Percentiles rank a stretch among this genome's conserved stretches.
Evolutionary conservation across 2,888 invertebrate genomes (phyloP).

Genomic region (Amphipyra tragopoginis): DNA sequence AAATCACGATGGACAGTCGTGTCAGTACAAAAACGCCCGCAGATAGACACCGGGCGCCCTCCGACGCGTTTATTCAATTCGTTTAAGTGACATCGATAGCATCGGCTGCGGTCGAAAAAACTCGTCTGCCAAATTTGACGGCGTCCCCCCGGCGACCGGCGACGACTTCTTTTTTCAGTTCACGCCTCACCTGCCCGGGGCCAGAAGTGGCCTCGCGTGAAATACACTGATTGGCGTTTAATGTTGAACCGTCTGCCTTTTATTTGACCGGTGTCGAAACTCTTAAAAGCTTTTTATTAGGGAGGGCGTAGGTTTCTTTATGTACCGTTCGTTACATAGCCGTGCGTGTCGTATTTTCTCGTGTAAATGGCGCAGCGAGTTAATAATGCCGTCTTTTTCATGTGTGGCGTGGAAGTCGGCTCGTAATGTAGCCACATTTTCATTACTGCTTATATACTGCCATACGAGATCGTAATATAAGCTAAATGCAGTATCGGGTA

Average conservation of each 20-base stretch:
- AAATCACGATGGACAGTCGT: constrained; percentile 60
- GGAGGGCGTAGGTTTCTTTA: constrained; percentile 60
- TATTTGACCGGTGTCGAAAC: constrained; percentile 62
- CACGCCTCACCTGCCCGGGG: constrained; percentile 82
- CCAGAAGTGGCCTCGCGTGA: constrained; percentile 76
- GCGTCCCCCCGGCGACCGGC: constrained; percentile 71
- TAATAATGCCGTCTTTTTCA: constrained; percentile 24
- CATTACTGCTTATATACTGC: constrained; percentile 64
- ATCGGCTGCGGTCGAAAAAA: constrained; percentile 85
- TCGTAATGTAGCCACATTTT: constrained; percentile 55
- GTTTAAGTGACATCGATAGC: constrained; percentile 89
- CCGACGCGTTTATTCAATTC: constrained; percentile 87
- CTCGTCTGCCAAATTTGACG: constrained; percentile 84
- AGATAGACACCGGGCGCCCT: constrained; percentile 74
- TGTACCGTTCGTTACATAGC: constrained; percentile 52
- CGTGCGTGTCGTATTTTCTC: constrained; percentile 44
- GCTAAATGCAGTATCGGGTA: constrained; percentile 88
- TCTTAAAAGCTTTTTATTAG: constrained; percentile 64
- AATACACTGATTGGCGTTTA: constrained; percentile 84
- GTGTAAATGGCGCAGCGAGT: constrained; percentile 20
- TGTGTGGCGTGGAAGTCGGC: constrained; percentile 22
- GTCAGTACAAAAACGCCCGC: constrained; percentile 63
- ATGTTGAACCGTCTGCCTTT: constrained; percentile 74
- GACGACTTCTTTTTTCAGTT: constrained; percentile 82
- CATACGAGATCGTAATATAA: constrained; percentile 75